A percentile compares a stretch with the other conserved stretches of the same genome.
Conservation (phyloP, 1,140 invertebrate species). For the Hydropsyche tenuis region DNA sequence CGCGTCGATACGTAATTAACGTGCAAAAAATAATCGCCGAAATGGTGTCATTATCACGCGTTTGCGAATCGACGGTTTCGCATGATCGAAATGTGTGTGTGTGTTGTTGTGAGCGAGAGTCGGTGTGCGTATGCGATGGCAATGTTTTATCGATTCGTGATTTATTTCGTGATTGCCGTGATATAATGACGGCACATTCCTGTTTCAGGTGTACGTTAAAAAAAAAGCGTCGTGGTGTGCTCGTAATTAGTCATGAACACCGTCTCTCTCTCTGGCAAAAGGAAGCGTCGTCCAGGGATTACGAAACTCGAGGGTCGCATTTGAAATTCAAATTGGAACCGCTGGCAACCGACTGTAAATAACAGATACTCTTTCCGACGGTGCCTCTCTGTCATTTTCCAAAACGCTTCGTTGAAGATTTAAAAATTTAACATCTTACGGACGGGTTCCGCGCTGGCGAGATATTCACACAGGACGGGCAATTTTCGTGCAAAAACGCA, state of each 20-base stretch:
- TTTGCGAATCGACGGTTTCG: not conserved
- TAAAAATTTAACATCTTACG: no score
- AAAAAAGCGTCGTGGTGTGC: not conserved
- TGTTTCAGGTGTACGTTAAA: not conserved
- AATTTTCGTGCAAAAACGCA: no score
- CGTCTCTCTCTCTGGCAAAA: not conserved
- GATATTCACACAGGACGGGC: no score
- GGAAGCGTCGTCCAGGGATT: conserved; percentile 8
- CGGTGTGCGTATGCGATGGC: not conserved
- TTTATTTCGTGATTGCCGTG: not conserved
- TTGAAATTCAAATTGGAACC: conserved; percentile 5
- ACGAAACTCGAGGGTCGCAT: conserved; percentile 10
- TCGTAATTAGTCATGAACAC: conserved; percentile 2
- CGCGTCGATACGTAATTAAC: conserved; percentile 3
- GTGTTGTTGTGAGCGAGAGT: not conserved
- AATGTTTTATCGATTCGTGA: no score
- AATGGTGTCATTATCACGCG: no score
- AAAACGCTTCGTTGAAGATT: no score
- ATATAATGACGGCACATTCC: not conserved
- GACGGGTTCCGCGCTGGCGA: no score
- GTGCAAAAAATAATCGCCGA: not conserved
- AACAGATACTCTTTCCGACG: not conserved
- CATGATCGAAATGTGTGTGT: not conserved
- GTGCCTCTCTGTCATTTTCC: no score
- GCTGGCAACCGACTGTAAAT: conserved; percentile 1